Evolutionary conservation across 2,888 invertebrate species (phyloP).

Genomic region (Cosmia pyralina): DNA sequence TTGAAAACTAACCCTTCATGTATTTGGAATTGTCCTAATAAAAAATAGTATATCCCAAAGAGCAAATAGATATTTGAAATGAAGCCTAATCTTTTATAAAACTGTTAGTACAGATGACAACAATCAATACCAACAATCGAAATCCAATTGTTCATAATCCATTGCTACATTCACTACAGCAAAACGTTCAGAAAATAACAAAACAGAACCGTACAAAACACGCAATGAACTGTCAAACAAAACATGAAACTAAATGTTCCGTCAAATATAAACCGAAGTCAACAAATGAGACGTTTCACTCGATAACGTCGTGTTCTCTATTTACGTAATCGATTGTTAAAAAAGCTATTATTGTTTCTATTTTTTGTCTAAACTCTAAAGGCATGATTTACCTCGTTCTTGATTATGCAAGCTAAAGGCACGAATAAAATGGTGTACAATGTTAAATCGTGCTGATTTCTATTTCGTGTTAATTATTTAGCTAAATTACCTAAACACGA

Average conservation of each 20-base stretch:
- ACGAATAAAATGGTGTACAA: constrained; percentile 53
- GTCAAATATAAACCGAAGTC: constrained; percentile 44
- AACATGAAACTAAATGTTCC: not conserved
- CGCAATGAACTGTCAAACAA: constrained; percentile 4
- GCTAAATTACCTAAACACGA: constrained; percentile 36
- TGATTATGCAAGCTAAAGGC: constrained; percentile 70
- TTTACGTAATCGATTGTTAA: constrained; percentile 78
- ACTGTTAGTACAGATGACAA: not conserved
- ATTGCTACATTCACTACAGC: constrained; percentile 9
- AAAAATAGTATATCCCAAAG: not conserved
- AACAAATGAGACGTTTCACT: constrained; percentile 67
- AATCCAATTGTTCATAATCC: not conserved
- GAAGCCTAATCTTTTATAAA: not conserved
- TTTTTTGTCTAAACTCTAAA: constrained; percentile 66
- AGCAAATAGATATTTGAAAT: not conserved
- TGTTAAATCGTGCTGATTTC: constrained; percentile 59
- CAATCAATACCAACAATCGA: not conserved
- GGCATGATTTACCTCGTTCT: constrained; percentile 71
- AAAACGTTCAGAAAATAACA: not conserved
- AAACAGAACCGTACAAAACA: not conserved
- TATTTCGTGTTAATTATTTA: constrained; percentile 62
- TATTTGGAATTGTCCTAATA: not conserved
- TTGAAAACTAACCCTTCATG: not conserved
- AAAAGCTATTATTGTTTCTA: constrained; percentile 71
- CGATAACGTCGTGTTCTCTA: constrained; percentile 72